A percentile compares a stretch with the other conserved stretches of the same genome.
These are phyloP conservation scores for Dasysyrphus tricinctus DNA, from an alignment of 2,888 invertebrate genomes.

Conservation along the genomic window DNA sequence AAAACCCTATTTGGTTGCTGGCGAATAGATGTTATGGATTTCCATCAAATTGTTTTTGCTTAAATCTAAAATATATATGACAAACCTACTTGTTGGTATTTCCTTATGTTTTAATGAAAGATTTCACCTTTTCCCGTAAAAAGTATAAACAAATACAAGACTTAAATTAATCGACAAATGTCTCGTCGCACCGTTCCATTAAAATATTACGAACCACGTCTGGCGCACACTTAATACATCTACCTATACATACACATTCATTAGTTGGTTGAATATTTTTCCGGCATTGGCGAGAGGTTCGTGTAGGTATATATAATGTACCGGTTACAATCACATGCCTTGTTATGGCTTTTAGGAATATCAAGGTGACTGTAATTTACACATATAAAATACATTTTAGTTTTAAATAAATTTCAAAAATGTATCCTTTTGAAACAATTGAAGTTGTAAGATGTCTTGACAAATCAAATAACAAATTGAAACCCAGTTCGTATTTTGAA, in stretches of 20 bases:
- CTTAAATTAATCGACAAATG: slow-evolving; percentile 7
- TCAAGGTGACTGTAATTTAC: slow-evolving; percentile 33
- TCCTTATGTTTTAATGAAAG: slow-evolving; percentile 12
- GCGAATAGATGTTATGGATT: not conserved
- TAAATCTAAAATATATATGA: not conserved
- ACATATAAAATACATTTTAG: not conserved
- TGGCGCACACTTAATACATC: not conserved
- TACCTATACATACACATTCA: not conserved
- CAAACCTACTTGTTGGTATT: slow-evolving; percentile 10
- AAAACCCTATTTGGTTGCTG: not conserved
- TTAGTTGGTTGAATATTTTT: slow-evolving; percentile 13
- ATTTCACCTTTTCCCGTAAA: slow-evolving; percentile 12
- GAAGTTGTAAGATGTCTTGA: not conserved
- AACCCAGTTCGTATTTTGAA: too few relatives aligned
- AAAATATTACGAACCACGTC: slow-evolving; percentile 1
- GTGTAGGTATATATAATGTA: not conserved
- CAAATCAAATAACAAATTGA: not conserved
- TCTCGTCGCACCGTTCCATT: not conserved
- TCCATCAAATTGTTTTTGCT: not conserved
- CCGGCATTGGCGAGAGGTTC: slow-evolving; percentile 33
- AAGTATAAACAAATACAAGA: too few relatives aligned
- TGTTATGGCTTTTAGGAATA: slow-evolving; percentile 10
- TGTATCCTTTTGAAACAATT: not conserved
- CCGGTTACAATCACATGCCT: slow-evolving; percentile 26
- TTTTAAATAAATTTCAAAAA: not conserved